These are phyloP conservation scores for Cephus runcator DNA, from an alignment of 2,888 invertebrate species.

Conservation along the genomic window DNA sequence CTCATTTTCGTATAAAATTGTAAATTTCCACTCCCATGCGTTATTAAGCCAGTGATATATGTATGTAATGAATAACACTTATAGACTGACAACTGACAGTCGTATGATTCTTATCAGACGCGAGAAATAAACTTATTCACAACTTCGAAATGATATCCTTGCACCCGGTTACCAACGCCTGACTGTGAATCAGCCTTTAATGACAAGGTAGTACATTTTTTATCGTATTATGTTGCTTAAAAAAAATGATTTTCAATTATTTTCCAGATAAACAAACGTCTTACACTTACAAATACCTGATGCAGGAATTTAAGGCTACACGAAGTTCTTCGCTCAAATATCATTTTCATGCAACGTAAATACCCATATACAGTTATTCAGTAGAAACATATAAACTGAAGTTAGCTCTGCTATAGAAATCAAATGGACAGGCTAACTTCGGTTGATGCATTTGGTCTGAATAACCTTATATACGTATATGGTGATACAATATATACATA, in stretches of 20 bases:
- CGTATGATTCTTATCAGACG: neutral
- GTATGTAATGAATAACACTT: neutral
- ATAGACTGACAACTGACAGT: neutral
- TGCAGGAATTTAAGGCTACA: neutral
- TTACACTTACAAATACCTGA: neutral
- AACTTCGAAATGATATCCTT: neutral
- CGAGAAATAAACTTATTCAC: neutral
- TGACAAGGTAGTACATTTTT: neutral
- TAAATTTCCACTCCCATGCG: neutral
- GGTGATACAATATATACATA: neutral
- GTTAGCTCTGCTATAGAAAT: neutral
- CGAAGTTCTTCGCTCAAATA: neutral
- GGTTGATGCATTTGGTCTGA: neutral
- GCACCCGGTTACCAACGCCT: neutral
- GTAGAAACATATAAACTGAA: neutral
- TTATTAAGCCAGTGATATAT: neutral
- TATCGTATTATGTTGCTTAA: neutral
- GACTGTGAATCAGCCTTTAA: neutral
- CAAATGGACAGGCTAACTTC: neutral
- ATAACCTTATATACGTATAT: neutral
- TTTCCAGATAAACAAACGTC: neutral
- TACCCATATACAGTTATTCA: neutral
- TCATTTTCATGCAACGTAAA: neutral
- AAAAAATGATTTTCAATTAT: neutral
- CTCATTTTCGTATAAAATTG: neutral